A percentile compares a stretch with the other conserved stretches of the same genome.
phyloP scores from a whole-genome alignment of 2,113 vertebrate species.

The Triplophysa tibetana region DNA sequence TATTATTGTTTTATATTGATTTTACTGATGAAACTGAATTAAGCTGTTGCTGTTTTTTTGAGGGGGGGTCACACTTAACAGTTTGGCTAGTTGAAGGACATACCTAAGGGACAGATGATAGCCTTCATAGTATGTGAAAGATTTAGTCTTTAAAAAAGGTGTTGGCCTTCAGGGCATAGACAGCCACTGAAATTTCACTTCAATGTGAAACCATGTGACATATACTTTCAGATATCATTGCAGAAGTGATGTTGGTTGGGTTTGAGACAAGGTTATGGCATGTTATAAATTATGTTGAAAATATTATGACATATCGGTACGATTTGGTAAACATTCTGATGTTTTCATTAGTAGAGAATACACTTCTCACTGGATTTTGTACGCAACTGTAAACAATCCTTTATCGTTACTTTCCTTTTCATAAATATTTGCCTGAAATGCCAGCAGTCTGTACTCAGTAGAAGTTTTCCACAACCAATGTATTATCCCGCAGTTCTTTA shows the following conservation, averaged over 20 bases:
- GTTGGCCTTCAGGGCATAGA: neutral
- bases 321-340: neutral
- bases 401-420: neutral
- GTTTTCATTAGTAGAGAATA: neutral
- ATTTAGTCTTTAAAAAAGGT: conserved; percentile 7
- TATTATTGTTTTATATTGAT: neutral
- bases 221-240: neutral
- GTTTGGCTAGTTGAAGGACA: conserved; percentile 19
- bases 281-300: neutral
- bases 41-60: neutral
- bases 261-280: neutral
- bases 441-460: too few relatives aligned
- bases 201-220: neutral
- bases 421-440: too few relatives aligned
- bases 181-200: neutral
- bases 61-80: conserved; percentile 13
- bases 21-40: neutral
- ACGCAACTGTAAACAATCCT: neutral
- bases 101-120: conserved; percentile 29
- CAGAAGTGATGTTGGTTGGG: neutral
- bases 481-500: too few relatives aligned
- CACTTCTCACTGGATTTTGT: neutral
- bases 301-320: neutral
- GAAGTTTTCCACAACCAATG: too few relatives aligned
- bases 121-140: neutral